A percentile compares a stretch with the other conserved stretches of the same genome.
Evolutionary conservation across 2,888 invertebrate genomes (phyloP).

Genomic region (Drosophila neonasuta): DNA sequence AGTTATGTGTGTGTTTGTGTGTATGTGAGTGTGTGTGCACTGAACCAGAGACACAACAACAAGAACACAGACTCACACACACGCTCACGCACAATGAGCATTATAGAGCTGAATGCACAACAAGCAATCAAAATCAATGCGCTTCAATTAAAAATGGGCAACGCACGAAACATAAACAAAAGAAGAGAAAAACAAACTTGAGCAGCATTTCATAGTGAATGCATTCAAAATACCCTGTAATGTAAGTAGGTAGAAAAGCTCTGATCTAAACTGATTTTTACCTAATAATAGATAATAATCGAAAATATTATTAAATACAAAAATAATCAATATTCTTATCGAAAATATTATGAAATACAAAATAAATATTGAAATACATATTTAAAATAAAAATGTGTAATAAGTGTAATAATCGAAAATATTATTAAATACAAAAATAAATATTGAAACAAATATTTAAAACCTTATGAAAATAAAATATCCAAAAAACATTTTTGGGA

Average conservation of each 20-base stretch:
- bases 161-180: conserved; percentile 21
- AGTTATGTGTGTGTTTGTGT: conserved; percentile 19
- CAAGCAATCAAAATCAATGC: conserved; percentile 71
- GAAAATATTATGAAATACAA: no score
- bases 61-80: conserved; percentile 15
- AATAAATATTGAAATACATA: no score
- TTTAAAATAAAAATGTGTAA: no score
- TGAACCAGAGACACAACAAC: conserved; percentile 41
- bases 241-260: background rate
- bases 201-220: background rate
- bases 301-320: no score
- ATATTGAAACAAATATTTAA: no score
- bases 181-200: conserved; percentile 3
- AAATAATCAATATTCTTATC: no score
- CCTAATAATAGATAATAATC: background rate
- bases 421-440: no score
- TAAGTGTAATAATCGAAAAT: no score
- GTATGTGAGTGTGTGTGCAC: conserved; percentile 31
- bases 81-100: conserved; percentile 29
- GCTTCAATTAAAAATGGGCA: conserved; percentile 60
- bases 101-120: conserved; percentile 40
- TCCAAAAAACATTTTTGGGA: no score
- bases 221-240: conserved; percentile 12
- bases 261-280: background rate
- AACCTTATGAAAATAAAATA: no score